A percentile compares a stretch with the other conserved stretches of the same genome.
Conservation (phyloP, 2,797 vertebrate species). For the Sebastes hopkinsi region DNA sequence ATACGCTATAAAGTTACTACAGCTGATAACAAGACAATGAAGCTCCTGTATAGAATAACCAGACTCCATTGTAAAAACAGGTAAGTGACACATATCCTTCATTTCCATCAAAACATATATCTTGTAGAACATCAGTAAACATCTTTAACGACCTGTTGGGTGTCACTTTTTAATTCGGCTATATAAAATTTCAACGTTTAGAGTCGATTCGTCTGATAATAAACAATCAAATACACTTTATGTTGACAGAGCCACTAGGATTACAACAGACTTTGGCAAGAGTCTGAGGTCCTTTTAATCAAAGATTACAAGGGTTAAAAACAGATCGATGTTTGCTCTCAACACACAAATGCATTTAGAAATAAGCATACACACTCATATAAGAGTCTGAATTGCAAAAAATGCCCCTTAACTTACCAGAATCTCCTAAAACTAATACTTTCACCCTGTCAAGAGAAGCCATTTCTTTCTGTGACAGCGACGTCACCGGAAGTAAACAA, state of each 20-base stretch:
- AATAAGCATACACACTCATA: not conserved
- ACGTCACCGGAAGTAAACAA: conserved; percentile 58
- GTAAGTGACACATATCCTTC: not conserved
- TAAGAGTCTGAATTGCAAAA: not conserved
- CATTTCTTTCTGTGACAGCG: conserved; percentile 67
- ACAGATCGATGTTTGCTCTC: not conserved
- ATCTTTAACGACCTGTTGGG: not conserved
- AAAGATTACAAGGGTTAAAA: not conserved
- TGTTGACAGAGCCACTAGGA: not conserved
- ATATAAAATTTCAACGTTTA: not conserved
- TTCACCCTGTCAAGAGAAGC: conserved; percentile 95
- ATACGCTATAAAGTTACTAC: not conserved
- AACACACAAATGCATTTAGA: not conserved
- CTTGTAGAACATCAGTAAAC: not conserved
- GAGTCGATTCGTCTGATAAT: not conserved
- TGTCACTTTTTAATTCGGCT: not conserved
- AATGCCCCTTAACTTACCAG: conserved; percentile 80
- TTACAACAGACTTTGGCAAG: not conserved
- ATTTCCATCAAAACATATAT: not conserved
- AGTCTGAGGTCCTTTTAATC: not conserved
- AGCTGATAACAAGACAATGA: not conserved
- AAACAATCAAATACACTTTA: not conserved
- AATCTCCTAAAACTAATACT: conserved; percentile 96
- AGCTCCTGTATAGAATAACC: not conserved
- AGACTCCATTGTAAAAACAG: not conserved